Base-by-base conservation (phyloP, 2,888 invertebrate species). In the Drosophila macrospina region DNA sequence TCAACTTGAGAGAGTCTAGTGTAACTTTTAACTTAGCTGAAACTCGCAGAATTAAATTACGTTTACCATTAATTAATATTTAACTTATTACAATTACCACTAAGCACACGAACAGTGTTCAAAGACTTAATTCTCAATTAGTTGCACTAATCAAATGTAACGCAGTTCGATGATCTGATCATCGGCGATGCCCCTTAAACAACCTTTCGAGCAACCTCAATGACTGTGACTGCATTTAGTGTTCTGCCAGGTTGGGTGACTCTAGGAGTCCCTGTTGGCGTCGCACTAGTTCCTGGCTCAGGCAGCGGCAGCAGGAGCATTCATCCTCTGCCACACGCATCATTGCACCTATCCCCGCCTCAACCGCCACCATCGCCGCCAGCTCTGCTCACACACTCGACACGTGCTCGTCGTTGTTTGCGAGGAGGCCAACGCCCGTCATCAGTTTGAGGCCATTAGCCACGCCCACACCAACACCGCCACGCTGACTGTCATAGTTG, bases 251-350 rank as follows among this genome's bases (percentile, higher is more conserved):
- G 59, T 63, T 51, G 67, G 70, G 47, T 50, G 70, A 44, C 89
- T 86, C 89, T 86, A 54, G 59, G 80, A 85, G 86, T 68, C 39
- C 89, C 71, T 78, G 68, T 60, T 88, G 87, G 66, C 83, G 79
- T 42, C 83, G 86, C 76, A 72, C 69, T 54, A 83, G 66, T 36
- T 89, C 79, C 80, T 82, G 86, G 89, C 89, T 87, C 69, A 83
- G 88, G 88, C 83, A 83, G 85, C 79, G 87, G 89, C 83, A 83
- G 88, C 89, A 89, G 86, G 89, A 70, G 64, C 83, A 89, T 10
- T 67, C 68, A 50, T 89, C 83, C 61, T 89, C 72, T 20, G 64
- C 41, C 57, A 45, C 52, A 24, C 55, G 52, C 63, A 63, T 60
- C 30, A 55, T 57, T 30, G 65, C 65, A 34, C 74, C 78, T 36